Base-by-base conservation (phyloP, 2,113 vertebrate species). In the Rhadina sibilatrix region DNA sequence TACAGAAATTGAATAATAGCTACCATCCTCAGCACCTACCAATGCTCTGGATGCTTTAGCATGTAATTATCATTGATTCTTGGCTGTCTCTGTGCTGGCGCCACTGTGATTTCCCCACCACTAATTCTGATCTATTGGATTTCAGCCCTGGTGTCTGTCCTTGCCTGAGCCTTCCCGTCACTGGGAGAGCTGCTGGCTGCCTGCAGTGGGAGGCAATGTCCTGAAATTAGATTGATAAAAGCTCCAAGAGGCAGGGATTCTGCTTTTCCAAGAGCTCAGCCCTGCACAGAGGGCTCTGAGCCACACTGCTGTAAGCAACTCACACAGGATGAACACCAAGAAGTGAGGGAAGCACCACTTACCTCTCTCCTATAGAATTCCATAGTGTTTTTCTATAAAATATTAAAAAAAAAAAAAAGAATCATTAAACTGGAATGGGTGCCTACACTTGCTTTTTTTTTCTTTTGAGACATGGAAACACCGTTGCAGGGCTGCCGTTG, bases 341-440 rank as follows among this genome's bases (percentile, higher is more conserved):
- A 65, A 69, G 21, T 1, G 53, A 65, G 54, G 56, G 52, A 68
- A 90, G 44, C 49, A 75, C 13, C 69, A 98, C 98, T 98, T 97
- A 99, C 99, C 87, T 99, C 98, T 98, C 98, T 99, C 97, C 98
- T 98, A 52, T 98, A 99, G 98, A 97, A 97, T 22, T 98, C 98
- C 31, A 98, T 96, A 1, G 99, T 99, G 97, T 98, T 98, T 93
- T 98, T 97, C 99, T 99, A 98, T 15, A 97, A 98, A 97, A 97
- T 75, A 77, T 6, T 19, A 1, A n/a, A n/a, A n/a, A 13, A 10
- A 11, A 15, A 54, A 94, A 87, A 95, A 92, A 21, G 2, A 17
- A 42, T 19, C 47, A 74, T 95, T 93, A 78, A 56, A 40, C 17
- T 59, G 57, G 49, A 59, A 37, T 59, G 52, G 52, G 27, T 85